Percentiles rank a stretch among this genome's conserved stretches.
These are phyloP conservation scores for Australoheros facetus DNA, from an alignment of 2,797 vertebrate genomes.

Conservation along the genomic window DNA sequence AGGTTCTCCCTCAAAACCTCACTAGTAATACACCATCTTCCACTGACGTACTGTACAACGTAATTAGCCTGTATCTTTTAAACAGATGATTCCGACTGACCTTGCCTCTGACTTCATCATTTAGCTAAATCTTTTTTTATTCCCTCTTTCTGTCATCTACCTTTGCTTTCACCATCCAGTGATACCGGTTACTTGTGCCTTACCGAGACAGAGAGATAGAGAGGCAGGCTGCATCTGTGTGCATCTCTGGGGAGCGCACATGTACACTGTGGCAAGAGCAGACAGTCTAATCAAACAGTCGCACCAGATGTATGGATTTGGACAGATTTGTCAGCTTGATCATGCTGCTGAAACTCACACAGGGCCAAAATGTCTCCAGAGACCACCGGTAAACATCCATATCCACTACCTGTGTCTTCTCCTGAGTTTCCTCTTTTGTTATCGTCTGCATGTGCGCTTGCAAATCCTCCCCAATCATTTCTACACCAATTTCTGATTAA, in stretches of 20 bases:
- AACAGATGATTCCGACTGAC: background rate
- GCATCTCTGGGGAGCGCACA: background rate
- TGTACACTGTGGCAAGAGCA: background rate
- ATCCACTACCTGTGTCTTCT: background rate
- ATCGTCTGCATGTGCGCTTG: background rate
- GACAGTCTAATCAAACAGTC: background rate
- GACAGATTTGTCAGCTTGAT: background rate
- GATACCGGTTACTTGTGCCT: too few relatives aligned
- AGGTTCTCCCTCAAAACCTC: background rate
- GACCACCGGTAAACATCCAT: background rate
- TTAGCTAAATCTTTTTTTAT: background rate
- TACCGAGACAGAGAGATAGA: too few relatives aligned
- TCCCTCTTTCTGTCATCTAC: background rate
- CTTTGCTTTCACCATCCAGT: background rate
- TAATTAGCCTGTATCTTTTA: background rate
- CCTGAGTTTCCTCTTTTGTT: background rate
- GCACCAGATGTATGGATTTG: background rate
- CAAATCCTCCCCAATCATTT: background rate
- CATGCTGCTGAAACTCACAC: background rate
- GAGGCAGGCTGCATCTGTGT: background rate
- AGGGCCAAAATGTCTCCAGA: background rate
- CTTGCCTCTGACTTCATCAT: too few relatives aligned
- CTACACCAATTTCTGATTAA: background rate
- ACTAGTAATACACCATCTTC: background rate
- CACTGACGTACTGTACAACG: background rate